A percentile compares a stretch with the other conserved stretches of the same genome.
These are phyloP conservation scores for Tyrannus savana DNA, from an alignment of 2,113 vertebrate species.

Conservation along the genomic window DNA sequence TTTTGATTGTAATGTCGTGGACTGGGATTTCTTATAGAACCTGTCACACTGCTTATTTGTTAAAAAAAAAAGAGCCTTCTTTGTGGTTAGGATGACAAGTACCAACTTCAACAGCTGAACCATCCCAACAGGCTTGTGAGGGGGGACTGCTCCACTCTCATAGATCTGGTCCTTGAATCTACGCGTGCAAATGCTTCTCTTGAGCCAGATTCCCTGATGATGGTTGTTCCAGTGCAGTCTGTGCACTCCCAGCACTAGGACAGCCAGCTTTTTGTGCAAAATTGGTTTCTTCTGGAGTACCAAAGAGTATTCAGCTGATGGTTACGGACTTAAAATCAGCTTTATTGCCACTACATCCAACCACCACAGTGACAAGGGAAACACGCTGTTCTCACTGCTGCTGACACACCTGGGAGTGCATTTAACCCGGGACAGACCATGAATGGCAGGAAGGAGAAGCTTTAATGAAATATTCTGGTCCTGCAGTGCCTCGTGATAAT, in stretches of 20 bases:
- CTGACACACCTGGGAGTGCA: not conserved
- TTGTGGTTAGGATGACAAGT: not conserved
- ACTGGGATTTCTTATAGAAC: not conserved
- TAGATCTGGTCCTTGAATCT: not conserved
- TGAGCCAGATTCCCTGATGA: not conserved
- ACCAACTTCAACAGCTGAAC: not conserved
- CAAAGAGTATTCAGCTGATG: not conserved
- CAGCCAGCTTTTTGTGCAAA: not conserved
- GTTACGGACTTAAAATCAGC: not conserved
- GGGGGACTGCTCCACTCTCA: not conserved
- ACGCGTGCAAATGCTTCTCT: not conserved
- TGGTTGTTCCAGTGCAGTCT: not conserved
- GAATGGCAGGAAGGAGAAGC: not conserved
- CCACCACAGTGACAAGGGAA: not conserved
- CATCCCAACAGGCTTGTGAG: not conserved
- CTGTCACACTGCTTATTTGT: not conserved
- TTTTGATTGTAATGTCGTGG: not conserved
- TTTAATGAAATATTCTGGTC: not conserved
- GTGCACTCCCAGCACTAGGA: not conserved
- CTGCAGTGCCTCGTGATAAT: not conserved
- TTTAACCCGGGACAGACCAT: not conserved
- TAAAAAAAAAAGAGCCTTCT: not conserved
- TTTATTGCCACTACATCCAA: not conserved
- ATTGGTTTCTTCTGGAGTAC: not conserved
- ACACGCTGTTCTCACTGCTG: rapidly evolving